A percentile compares a stretch with the other conserved stretches of the same genome.
phyloP scores from a whole-genome alignment of 92 coral and sea anemone species.

The Desmophyllum pertusum region DNA sequence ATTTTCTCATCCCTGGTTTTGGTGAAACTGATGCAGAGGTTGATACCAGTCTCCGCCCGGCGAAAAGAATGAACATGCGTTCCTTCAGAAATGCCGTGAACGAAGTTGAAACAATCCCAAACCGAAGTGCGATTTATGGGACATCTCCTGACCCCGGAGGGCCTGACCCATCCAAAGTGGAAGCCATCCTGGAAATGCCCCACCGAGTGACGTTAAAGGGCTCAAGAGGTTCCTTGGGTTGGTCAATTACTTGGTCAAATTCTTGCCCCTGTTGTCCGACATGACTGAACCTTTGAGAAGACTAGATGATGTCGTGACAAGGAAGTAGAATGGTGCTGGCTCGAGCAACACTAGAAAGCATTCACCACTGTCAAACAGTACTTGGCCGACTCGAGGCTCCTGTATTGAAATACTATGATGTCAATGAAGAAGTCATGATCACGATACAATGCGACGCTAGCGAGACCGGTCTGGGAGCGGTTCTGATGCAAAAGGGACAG shows the following conservation, averaged over 20 bases:
- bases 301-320: constrained; percentile 50
- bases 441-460: constrained; percentile 52
- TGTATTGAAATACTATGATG: too few relatives aligned
- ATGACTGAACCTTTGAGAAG: constrained; percentile 50
- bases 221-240: constrained; percentile 49
- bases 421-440: too few relatives aligned
- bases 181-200: constrained; percentile 45
- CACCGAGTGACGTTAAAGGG: constrained; percentile 27
- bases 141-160: constrained; percentile 52
- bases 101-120: constrained; percentile 31
- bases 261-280: constrained; percentile 46
- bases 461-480: constrained; percentile 53
- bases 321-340: too few relatives aligned
- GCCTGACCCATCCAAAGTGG: constrained; percentile 52
- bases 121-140: constrained; percentile 47
- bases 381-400: too few relatives aligned
- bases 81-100: constrained; percentile 41
- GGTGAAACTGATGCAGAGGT: too few relatives aligned
- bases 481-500: constrained; percentile 55
- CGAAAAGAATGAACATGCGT: too few relatives aligned
- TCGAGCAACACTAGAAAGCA: too few relatives aligned
- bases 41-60: too few relatives aligned
- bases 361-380: too few relatives aligned
- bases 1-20: too few relatives aligned
- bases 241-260: constrained; percentile 57